Evolutionary conservation across 2,797 vertebrate genomes (phyloP).

Genomic region (Craterocephalus amniculus): DNA sequence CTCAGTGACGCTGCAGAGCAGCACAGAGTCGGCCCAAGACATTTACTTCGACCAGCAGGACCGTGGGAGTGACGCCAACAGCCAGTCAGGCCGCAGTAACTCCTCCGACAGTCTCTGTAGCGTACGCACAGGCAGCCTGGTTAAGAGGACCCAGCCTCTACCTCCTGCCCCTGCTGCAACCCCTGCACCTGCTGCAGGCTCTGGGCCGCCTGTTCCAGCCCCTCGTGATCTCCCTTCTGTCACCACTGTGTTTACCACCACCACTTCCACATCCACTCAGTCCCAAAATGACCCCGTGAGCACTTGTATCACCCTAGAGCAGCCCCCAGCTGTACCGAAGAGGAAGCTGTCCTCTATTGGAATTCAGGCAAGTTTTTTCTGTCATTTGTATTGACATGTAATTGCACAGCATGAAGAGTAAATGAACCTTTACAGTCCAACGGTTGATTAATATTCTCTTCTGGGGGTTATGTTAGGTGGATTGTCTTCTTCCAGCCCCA

Average conservation of each 20-base stretch:
- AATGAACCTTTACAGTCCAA: not conserved
- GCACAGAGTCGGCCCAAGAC: slow-evolving; percentile 98
- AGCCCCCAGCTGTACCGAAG: slow-evolving; percentile 86
- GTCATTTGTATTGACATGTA: not conserved
- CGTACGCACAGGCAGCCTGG: slow-evolving; percentile 90
- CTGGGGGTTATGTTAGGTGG: slow-evolving; percentile 84
- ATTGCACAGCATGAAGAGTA: not conserved
- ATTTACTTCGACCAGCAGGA: slow-evolving; percentile 96
- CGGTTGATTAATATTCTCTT: slow-evolving; percentile 6
- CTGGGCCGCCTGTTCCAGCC: slow-evolving; percentile 67
- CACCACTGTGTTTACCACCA: slow-evolving; percentile 59
- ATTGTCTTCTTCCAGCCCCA: slow-evolving; percentile 90
- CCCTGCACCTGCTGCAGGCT: slow-evolving; percentile 75
- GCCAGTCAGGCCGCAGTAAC: slow-evolving; percentile 97
- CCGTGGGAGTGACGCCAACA: slow-evolving; percentile 93
- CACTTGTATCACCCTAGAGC: slow-evolving; percentile 79
- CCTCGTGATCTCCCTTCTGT: slow-evolving; percentile 71
- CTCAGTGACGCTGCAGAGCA: slow-evolving; percentile 98
- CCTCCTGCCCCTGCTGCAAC: slow-evolving; percentile 40
- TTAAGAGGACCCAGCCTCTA: slow-evolving; percentile 77
- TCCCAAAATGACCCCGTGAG: slow-evolving; percentile 91
- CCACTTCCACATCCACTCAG: slow-evolving; percentile 78
- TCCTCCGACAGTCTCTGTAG: slow-evolving; percentile 98
- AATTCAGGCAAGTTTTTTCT: slow-evolving; percentile 87
- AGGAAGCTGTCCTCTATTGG: slow-evolving; percentile 96